Base-by-base conservation (phyloP, 2,888 invertebrate species). In the Cantharis nigra region DNA sequence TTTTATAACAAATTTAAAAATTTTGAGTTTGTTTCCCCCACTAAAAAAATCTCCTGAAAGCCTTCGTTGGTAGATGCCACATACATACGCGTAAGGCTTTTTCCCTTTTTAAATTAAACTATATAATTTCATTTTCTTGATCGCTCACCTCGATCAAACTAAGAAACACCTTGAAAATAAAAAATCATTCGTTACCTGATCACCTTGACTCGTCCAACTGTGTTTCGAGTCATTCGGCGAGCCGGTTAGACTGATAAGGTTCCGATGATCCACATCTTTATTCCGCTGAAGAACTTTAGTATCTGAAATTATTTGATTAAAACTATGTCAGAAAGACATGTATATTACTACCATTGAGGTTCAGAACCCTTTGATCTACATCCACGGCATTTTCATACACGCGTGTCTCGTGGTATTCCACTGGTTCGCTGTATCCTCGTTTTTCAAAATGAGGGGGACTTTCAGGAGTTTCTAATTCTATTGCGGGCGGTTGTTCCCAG, bases 161-260 rank as follows among this genome's bases (percentile, higher is more conserved):
- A 49, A 49, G 4, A 49, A 4, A 49, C n/a, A 49, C 49, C n/a
- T 49, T 3, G 49, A 49, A 4, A 49, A 49, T 49, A 49, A n/a
- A 49, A 49, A 49, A 49, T 49, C n/a, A 9, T 49, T 49, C n/a
- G 84, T 84, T 83, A 89, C 90, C 85, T 89, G 90, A 74, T 90
- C 89, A 75, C 70, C 79, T 69, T 78, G 81, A 71, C 79, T 71
- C 30, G 78, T 84, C 79, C 83, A 83, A 13, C 84, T 72, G 9
- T 75, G 20, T 69, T 49, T 62, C 63, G 78, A 26, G 64, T 82
- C 83, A 65, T 86, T 89, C 0, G 93, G 93, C 20, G 93, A 94
- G 62, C 95, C 95, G 11, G 96, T 96, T 71, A 96, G 88, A 77
- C 95, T 94, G 85, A 96, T 96, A 78, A 96, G 88, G 89, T 96